Evolutionary conservation across 2,888 invertebrate species (phyloP).

Genomic region (Neoitamus cyanurus): DNA sequence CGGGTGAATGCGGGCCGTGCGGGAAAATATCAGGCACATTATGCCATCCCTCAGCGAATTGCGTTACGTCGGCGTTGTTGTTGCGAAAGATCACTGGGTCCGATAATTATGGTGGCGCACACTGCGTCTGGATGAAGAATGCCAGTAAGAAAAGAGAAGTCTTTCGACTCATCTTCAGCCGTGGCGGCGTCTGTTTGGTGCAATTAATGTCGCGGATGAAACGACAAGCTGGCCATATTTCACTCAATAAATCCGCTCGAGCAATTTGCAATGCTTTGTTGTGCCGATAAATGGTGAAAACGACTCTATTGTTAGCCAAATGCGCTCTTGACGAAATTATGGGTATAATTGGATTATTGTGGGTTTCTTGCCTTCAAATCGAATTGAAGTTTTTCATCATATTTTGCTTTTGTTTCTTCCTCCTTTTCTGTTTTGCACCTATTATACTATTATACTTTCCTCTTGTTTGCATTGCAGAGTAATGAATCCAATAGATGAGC

Average conservation of each 20-base stretch:
- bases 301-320: not conserved
- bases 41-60: not conserved
- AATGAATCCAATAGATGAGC: not conserved
- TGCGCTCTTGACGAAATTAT: not conserved
- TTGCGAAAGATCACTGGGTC: not conserved
- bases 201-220: slow-evolving; percentile 1
- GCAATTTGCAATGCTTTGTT: not conserved
- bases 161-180: not conserved
- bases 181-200: not conserved
- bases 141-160: not conserved
- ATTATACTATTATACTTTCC: not conserved
- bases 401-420: not conserved
- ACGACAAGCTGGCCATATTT: not conserved
- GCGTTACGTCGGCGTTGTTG: not conserved
- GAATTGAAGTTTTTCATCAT: not conserved
- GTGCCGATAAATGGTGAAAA: not conserved
- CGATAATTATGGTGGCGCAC: not conserved
- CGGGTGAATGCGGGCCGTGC: not conserved
- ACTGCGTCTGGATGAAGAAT: not conserved
- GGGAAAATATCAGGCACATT: not conserved
- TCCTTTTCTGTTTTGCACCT: not conserved
- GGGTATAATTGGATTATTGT: slow-evolving; percentile 1
- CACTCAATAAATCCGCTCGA: slow-evolving; percentile 4
- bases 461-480: not conserved
- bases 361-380: not conserved